These are phyloP conservation scores for Drosophila watanabei DNA, from an alignment of 1,140 invertebrate species.

Conservation along the genomic window DNA sequence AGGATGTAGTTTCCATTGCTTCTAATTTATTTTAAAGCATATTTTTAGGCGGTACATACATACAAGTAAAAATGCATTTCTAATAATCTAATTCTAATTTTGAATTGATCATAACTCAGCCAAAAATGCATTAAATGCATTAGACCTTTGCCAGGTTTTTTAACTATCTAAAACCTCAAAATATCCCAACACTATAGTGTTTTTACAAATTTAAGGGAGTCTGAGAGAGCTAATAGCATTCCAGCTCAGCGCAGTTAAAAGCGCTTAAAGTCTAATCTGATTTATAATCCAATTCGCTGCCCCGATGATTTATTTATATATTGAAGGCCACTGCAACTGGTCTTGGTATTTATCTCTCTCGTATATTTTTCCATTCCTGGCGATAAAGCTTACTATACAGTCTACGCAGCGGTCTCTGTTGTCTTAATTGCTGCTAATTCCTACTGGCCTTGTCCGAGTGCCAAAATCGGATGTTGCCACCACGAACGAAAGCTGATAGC, in stretches of 20 bases:
- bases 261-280: constrained; percentile 2
- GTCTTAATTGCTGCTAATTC: constrained; percentile 59
- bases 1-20: no score
- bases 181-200: no score
- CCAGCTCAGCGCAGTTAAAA: neutral
- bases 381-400: constrained; percentile 37
- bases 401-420: constrained; percentile 16
- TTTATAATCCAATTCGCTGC: constrained; percentile 19
- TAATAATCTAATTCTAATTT: no score
- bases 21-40: no score
- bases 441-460: constrained; percentile 52
- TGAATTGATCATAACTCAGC: no score
- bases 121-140: no score
- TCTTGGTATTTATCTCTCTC: neutral
- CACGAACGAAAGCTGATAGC: constrained; percentile 16
- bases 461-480: constrained; percentile 31
- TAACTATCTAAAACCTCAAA: no score
- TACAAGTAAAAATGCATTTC: no score
- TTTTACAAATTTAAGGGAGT: neutral
- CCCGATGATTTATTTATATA: constrained; percentile 32
- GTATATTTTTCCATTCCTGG: constrained; percentile 15
- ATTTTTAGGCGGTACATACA: no score
- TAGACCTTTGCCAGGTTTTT: no score
- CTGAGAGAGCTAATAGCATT: neutral
- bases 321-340: constrained; percentile 14